Base-by-base conservation (phyloP, 2,888 invertebrate genomes). In the Colletes collaris region DNA sequence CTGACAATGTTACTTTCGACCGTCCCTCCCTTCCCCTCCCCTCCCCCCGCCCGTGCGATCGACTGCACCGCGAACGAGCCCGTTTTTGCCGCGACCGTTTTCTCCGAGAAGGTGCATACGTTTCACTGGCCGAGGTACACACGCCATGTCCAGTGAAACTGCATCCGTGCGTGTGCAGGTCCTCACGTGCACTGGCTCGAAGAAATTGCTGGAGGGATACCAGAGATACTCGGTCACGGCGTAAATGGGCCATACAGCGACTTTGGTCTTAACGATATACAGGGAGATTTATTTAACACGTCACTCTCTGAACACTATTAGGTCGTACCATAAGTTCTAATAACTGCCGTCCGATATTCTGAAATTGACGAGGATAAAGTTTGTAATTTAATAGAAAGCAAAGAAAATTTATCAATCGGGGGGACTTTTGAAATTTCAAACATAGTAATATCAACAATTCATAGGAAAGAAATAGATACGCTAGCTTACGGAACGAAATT, bases 61-160 rank as follows among this genome's bases (percentile, higher is more conserved):
- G 64, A 13, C 53, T 37, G 16, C 55, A 8, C 55, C 56, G 59
- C 64, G 59, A 64, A 44, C n/a, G 16, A 58, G 13, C 13, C 27
- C 59, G 64, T 75, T 68, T 68, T 77, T 68, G 76, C 77, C 19
- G 16, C 16, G 49, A 27, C 37, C 49, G 77, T 77, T 79, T 79
- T 79, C 79, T 63, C 79, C 67, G 67, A 8, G 63, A 63, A 66
- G 67, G 58, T 70, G 67, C 44, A 27, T 10, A 55, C 62, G 77
- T 78, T 76, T 78, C 78, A 60, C 78, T n/a, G 77, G 59, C 55
- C 19, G 19, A 53, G 64, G 50, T 50, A 50, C 19, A 50, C 19
- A 50, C 16, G 37, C 16, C 50, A 27, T 50, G 53, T 10, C 53
- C 64, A 68, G 78, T 72, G 79, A 72, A 79, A 72, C 66, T 55